Evolutionary conservation across 2,888 invertebrate genomes (phyloP).

Genomic region (Oscheius sp.): DNA sequence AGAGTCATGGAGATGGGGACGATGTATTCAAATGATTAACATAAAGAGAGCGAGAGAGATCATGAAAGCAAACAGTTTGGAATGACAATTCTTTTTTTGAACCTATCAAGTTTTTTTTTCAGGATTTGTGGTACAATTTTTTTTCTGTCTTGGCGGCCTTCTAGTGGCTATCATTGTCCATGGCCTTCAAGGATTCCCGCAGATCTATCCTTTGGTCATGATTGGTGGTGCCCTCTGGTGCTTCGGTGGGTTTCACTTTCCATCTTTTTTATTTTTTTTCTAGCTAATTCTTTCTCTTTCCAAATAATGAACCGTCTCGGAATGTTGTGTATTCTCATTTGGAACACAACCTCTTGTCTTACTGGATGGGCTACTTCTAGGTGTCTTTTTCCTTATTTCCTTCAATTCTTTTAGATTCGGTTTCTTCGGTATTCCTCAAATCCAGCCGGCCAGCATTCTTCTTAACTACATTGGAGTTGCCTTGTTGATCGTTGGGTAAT

Average conservation of each 20-base stretch:
- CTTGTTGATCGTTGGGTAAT: slow-evolving; percentile 50
- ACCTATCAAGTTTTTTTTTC: too few species aligned
- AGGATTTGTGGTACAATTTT: slow-evolving; percentile 74
- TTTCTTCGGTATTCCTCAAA: slow-evolving; percentile 48
- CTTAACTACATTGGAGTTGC: slow-evolving; percentile 52
- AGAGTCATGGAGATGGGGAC: too few species aligned
- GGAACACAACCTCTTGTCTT: slow-evolving; percentile 72
- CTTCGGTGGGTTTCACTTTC: slow-evolving; percentile 65
- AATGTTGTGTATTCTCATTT: slow-evolving; percentile 73
- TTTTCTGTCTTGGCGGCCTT: slow-evolving; percentile 72
- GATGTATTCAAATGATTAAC: too few species aligned
- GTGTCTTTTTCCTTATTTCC: not conserved
- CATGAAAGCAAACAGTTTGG: too few species aligned
- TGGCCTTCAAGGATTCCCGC: slow-evolving; percentile 66
- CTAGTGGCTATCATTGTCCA: slow-evolving; percentile 70
- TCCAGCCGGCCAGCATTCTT: slow-evolving; percentile 40
- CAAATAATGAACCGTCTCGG: slow-evolving; percentile 73
- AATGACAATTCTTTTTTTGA: too few species aligned
- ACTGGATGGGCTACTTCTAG: slow-evolving; percentile 71
- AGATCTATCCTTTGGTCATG: slow-evolving; percentile 72
- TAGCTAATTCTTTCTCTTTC: slow-evolving; percentile 73
- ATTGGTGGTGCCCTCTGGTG: slow-evolving; percentile 73
- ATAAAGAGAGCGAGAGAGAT: too few species aligned
- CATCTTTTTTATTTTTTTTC: slow-evolving; percentile 28
- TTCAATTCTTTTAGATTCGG: slow-evolving; percentile 48